Conservation (phyloP, 2,113 vertebrate genomes). For the Phrynosoma blainvillii region DNA sequence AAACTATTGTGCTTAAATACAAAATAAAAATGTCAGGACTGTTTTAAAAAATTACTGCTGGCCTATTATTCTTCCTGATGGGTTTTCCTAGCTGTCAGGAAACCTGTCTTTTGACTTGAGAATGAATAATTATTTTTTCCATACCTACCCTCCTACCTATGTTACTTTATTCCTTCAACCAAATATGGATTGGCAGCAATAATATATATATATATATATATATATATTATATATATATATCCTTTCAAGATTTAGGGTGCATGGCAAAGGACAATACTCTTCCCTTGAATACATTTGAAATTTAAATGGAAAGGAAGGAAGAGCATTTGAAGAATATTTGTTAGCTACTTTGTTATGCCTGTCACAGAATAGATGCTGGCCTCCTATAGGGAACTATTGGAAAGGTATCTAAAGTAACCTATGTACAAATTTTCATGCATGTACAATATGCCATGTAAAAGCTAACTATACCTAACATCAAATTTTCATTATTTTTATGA, state of each 20-base stretch:
- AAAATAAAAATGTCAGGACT: constrained; percentile 44
- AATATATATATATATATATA: too few relatives aligned
- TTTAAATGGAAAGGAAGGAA: background rate
- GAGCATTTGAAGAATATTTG: background rate
- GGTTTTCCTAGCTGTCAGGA: too few relatives aligned
- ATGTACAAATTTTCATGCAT: background rate
- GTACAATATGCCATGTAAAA: background rate
- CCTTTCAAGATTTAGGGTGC: background rate
- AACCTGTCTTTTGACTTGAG: too few relatives aligned
- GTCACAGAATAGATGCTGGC: background rate
- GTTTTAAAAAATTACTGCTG: background rate
- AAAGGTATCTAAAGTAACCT: background rate
- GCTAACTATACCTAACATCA: constrained; percentile 7
- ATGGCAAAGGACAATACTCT: background rate
- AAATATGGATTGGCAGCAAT: too few relatives aligned
- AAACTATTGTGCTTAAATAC: constrained; percentile 72
- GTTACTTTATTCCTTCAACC: too few relatives aligned
- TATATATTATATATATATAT: too few relatives aligned
- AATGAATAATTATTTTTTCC: too few relatives aligned
- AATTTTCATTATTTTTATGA: background rate
- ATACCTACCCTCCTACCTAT: too few relatives aligned
- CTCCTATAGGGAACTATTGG: background rate
- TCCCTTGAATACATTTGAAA: background rate
- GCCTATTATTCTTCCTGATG: too few relatives aligned
- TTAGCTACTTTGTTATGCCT: background rate